Evolutionary conservation across 30 jellyfish, hydroid and myxozoan species (phyloP), one percentile per base, ranked within the genome.

Genomic region (Aurelia coerulea): DNA sequence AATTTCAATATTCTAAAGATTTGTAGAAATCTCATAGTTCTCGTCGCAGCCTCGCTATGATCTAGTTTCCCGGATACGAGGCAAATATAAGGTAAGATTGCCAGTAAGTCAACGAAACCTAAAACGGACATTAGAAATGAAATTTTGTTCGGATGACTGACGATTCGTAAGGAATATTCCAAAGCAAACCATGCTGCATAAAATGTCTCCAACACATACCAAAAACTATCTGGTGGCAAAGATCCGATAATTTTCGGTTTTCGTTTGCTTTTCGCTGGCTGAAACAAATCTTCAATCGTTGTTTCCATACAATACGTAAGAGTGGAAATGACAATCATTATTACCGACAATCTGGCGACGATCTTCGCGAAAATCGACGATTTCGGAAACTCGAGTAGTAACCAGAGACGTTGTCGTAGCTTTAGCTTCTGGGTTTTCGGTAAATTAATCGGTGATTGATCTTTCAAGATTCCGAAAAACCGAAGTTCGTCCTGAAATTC

Each of bases 401-500:
- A 23, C 88, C 88, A 42, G 8, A 88, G 46, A 66, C 35, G 74
- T 54, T 63, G 73, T 73, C 29, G 32, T 29, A 41, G 7, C 34
- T 39, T 64, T 31, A 37, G 23, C 17, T 5, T 51, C 7, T 62
- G 65, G 1, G 56, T 62, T 29, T 79, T 64, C 70, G 11, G 60
- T 2, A 4, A 31, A 39, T 34, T 37, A 5, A 63, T 13, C 7
- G 63, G 69, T 2, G 71, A 50, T 37, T 65, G 73, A 15, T 72
- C 90, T 23, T 78, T 80, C 34, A 79, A 68, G 35, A 88, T 65
- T 14, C 96, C 96, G 80, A 78, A 88, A 77, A 88, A 88, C n/a
- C 83, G 87, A 51, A 88, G 84, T 39, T 88, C 96, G 23, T 62
- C 77, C 32, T 88, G 91, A 64, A 88, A 88, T 19, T 78, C 96